Evolutionary conservation across 2,888 invertebrate genomes (phyloP).

Genomic region (Sinohyriopsis cumingii): DNA sequence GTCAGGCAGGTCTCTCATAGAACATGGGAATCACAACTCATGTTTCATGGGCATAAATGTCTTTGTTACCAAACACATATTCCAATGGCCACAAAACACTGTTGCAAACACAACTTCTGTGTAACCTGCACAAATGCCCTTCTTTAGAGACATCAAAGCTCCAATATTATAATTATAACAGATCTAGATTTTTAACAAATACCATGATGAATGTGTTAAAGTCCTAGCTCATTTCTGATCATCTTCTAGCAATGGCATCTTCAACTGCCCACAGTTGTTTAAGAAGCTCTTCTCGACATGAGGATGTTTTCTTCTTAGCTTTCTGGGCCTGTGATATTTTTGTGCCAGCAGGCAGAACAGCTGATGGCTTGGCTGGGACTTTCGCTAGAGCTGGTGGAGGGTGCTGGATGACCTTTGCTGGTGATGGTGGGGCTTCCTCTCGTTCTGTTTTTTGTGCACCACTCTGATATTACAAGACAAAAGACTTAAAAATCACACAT

Average conservation of each 20-base stretch:
- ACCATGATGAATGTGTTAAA: too few species aligned
- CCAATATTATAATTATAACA: too few species aligned
- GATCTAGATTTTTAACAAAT: too few species aligned
- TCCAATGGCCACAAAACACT: too few species aligned
- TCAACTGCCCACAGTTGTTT: conserved; percentile 98
- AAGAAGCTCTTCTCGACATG: conserved; percentile 92
- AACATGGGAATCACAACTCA: too few species aligned
- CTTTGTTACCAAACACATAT: too few species aligned
- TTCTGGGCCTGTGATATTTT: conserved; percentile 35
- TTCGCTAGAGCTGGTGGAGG: conserved; percentile 13
- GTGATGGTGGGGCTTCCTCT: neutral
- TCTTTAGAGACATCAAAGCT: too few species aligned
- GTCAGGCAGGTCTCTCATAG: too few species aligned
- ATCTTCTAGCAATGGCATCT: conserved; percentile 97
- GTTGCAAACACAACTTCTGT: too few species aligned
- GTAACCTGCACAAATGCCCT: too few species aligned
- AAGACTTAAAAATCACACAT: neutral
- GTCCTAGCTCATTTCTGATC: conserved; percentile 71
- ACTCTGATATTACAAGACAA: neutral
- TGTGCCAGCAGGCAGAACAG: conserved; percentile 8
- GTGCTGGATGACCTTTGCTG: conserved; percentile 22
- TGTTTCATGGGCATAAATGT: too few species aligned
- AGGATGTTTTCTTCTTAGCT: conserved; percentile 78
- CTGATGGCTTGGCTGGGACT: conserved; percentile 12
- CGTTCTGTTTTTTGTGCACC: conserved; percentile 5